Evolutionary conservation across 2,888 invertebrate species (phyloP).

Genomic region (Glyphotaelius pellucidus): DNA sequence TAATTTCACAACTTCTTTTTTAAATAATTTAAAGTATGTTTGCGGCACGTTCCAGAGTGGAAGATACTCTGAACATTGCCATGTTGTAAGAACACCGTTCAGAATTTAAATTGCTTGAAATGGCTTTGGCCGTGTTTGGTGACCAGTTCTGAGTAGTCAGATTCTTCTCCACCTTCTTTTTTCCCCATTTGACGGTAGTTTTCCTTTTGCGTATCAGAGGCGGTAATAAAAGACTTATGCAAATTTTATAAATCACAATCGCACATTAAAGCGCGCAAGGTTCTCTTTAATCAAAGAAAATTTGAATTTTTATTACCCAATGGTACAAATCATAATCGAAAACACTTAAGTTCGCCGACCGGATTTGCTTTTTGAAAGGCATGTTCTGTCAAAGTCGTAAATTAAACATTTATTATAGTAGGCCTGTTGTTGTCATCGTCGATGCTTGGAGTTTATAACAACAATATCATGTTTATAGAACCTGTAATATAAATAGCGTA

Average conservation of each 20-base stretch:
- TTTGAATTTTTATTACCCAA: neutral
- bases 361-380: neutral
- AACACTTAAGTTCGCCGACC: neutral
- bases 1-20: too few relatives aligned
- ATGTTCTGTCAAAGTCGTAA: slow-evolving; percentile 21
- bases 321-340: slow-evolving; percentile 13
- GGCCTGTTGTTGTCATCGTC: slow-evolving; percentile 28
- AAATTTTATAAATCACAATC: neutral
- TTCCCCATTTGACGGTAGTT: neutral
- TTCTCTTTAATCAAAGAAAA: neutral
- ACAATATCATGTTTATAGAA: slow-evolving; percentile 37
- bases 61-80: too few relatives aligned
- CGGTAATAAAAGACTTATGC: neutral
- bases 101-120: too few relatives aligned
- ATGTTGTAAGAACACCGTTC: too few relatives aligned
- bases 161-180: too few relatives aligned
- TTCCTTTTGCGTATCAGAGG: neutral
- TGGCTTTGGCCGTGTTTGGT: too few relatives aligned
- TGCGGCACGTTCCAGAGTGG: too few relatives aligned
- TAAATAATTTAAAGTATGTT: too few relatives aligned
- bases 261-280: neutral
- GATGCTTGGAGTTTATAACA: slow-evolving; percentile 24
- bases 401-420: slow-evolving; percentile 31
- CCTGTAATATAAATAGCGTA: slow-evolving; percentile 14
- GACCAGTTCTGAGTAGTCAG: too few relatives aligned